Conservation (phyloP, 2,113 vertebrate genomes). For the Tyrannus savana region DNA sequence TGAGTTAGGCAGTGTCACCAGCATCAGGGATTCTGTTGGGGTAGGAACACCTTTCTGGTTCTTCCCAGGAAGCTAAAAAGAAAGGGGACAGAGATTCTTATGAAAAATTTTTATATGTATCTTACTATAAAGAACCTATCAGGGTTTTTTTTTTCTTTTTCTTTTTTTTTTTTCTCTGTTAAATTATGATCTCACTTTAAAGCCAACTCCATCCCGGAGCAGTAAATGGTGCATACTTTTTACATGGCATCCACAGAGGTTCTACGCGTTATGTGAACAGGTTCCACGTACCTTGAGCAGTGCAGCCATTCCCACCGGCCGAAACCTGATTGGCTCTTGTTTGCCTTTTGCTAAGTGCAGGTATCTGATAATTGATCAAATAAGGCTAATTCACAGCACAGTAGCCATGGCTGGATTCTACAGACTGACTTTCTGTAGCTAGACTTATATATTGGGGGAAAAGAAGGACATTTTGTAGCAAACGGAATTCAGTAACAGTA, state of each 20-base stretch:
- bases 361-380: conserved; percentile 73
- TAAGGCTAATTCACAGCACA: conserved; percentile 74
- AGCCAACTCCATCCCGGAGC: conserved; percentile 69
- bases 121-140: conserved; percentile 71
- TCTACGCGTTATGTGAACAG: conserved; percentile 12
- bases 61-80: conserved; percentile 71
- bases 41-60: conserved; percentile 63
- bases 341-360: conserved; percentile 74
- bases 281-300: conserved; percentile 24
- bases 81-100: conserved; percentile 73
- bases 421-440: conserved; percentile 73
- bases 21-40: conserved; percentile 71
- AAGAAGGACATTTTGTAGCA: conserved; percentile 70
- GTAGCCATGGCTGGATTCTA: conserved; percentile 66
- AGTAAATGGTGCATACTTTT: conserved; percentile 67
- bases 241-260: conserved; percentile 57
- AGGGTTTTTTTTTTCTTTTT: background rate
- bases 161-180: conserved; percentile 25
- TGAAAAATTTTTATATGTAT: conserved; percentile 74
- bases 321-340: conserved; percentile 72
- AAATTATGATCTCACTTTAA: conserved; percentile 71
- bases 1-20: conserved; percentile 72
- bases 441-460: conserved; percentile 63
- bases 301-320: conserved; percentile 41
- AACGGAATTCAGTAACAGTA: conserved; percentile 66